Percentiles rank a stretch among this genome's conserved stretches.
phyloP scores from a whole-genome alignment of 2,888 invertebrate species.

The Epistrophe eligans region DNA sequence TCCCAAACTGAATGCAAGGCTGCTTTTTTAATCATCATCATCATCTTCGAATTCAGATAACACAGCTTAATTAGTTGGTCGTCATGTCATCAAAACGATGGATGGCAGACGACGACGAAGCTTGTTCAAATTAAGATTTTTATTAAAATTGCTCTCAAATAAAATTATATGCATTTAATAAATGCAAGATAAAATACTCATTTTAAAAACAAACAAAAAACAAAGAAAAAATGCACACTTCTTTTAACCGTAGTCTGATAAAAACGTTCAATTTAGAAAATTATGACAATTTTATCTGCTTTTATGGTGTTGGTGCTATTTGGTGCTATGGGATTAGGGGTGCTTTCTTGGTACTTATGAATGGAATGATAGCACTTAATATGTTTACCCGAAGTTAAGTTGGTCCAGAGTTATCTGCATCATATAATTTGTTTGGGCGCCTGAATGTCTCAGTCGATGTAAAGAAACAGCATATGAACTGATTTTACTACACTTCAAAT shows the following conservation, averaged over 20 bases:
- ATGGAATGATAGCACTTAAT: not conserved
- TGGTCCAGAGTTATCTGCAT: not conserved
- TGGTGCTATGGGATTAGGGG: too few species aligned
- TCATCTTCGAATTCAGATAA: constrained; percentile 56
- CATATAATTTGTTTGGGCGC: not conserved
- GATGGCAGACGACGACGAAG: constrained; percentile 19
- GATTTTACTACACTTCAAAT: too few species aligned
- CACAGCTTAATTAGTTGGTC: constrained; percentile 56
- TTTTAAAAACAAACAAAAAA: constrained; percentile 15
- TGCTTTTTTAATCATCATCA: constrained; percentile 35
- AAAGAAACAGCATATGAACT: not conserved
- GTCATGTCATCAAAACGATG: constrained; percentile 28
- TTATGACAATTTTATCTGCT: constrained; percentile 8
- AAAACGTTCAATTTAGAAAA: not conserved
- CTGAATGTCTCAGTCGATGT: not conserved
- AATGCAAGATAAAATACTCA: constrained; percentile 18
- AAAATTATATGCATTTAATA: not conserved
- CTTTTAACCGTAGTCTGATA: not conserved
- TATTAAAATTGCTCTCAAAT: not conserved
- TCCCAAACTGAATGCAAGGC: constrained; percentile 20
- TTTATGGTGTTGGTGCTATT: not conserved
- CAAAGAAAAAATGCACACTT: not conserved
- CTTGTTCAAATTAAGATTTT: not conserved
- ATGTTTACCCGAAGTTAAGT: not conserved
- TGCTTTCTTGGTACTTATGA: not conserved